Conservation (phyloP, 2,113 vertebrate species). For the Chloroceryle aenea region DNA sequence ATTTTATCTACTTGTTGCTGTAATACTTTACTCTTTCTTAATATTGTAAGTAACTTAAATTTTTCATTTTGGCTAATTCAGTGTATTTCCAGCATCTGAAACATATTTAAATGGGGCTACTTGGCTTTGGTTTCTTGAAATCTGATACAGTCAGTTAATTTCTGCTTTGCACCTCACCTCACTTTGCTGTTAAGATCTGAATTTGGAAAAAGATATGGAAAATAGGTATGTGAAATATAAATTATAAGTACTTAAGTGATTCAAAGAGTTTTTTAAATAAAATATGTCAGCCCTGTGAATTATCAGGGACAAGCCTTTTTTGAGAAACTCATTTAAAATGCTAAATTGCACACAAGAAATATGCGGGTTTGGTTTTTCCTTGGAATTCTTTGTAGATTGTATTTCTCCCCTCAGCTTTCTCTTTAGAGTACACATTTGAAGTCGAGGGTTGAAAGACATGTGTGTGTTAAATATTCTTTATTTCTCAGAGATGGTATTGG, state of each 20-base stretch:
- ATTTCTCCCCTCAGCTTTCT: not conserved
- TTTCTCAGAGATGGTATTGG: not conserved
- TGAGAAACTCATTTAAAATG: not conserved
- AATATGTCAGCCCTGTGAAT: not conserved
- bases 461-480: not conserved
- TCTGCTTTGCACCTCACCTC: not conserved
- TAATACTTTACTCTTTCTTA: not conserved
- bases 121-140: not conserved
- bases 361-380: rapidly evolving
- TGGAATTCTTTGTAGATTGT: not conserved
- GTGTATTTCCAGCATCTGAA: not conserved
- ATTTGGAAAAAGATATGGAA: not conserved
- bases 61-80: not conserved
- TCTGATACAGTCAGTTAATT: not conserved
- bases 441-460: not conserved
- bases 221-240: not conserved
- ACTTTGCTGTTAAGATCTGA: not conserved
- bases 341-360: not conserved
- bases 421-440: not conserved
- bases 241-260: not conserved
- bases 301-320: not conserved
- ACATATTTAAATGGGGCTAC: not conserved
- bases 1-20: not conserved
- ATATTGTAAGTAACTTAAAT: not conserved
- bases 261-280: not conserved